phyloP scores from a whole-genome alignment of 2,113 vertebrate genomes.

The Steatornis caripensis region DNA sequence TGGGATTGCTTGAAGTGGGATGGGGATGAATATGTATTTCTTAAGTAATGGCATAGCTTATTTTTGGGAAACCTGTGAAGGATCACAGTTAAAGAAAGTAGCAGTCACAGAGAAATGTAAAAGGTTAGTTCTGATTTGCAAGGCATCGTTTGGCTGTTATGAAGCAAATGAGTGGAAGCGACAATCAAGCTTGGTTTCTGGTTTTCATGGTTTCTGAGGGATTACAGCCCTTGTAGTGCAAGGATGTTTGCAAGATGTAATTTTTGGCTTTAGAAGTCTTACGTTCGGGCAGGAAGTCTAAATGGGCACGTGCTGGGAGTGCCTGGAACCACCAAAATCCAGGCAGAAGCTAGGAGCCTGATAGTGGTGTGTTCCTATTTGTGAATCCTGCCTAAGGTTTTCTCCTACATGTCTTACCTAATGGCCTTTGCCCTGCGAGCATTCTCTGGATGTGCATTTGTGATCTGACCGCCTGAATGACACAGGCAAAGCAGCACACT shows the following conservation, averaged over 20 bases:
- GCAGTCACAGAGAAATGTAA: not conserved
- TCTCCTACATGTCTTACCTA: accelerated
- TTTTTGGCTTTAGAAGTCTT: not conserved
- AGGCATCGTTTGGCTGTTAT: not conserved
- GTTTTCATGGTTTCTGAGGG: not conserved
- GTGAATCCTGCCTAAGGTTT: not conserved
- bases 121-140: not conserved
- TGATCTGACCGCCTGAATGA: not conserved
- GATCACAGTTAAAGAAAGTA: not conserved
- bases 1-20: not conserved
- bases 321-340: not conserved
- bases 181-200: not conserved
- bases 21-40: not conserved
- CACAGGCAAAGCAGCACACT: not conserved
- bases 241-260: not conserved
- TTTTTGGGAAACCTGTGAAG: not conserved
- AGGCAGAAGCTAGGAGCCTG: not conserved
- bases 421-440: not conserved
- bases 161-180: not conserved
- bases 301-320: not conserved
- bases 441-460: accelerated
- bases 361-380: accelerated
- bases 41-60: not conserved
- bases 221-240: not conserved
- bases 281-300: not conserved